Percentiles rank a stretch among this genome's conserved stretches.
Conservation (phyloP, 2,113 vertebrate genomes). For the Marmota monax region DNA sequence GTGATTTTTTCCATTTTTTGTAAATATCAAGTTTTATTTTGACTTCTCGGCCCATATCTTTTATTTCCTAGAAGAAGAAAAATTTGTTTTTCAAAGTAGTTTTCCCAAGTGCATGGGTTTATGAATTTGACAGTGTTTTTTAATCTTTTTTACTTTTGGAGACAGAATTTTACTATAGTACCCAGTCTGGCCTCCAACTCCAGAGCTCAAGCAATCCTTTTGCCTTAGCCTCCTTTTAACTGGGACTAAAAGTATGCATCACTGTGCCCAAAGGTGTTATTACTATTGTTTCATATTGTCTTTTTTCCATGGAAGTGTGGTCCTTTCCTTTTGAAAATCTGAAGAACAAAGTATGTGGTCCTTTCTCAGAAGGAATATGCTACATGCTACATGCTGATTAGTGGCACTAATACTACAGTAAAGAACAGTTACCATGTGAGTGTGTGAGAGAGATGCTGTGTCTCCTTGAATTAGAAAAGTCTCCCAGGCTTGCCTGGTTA, state of each 20-base stretch:
- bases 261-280: not conserved
- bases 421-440: not conserved
- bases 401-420: not conserved
- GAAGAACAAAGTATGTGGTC: not conserved
- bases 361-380: not conserved
- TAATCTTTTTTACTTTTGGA: too few species aligned
- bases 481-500: not conserved
- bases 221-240: too few species aligned
- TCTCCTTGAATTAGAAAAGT: slow-evolving; percentile 20
- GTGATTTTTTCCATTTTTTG: not conserved
- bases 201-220: not conserved
- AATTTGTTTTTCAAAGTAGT: not conserved
- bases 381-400: too few species aligned
- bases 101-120: not conserved
- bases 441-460: slow-evolving; percentile 23
- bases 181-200: not conserved
- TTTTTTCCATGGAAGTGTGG: not conserved
- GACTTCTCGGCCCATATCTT: not conserved
- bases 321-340: not conserved
- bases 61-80: slow-evolving; percentile 39
- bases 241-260: not conserved
- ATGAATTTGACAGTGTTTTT: not conserved
- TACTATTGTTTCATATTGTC: not conserved
- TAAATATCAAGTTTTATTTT: not conserved
- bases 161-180: not conserved